These are phyloP conservation scores for Danio jaintianensis DNA, from an alignment of 2,797 vertebrate species.

Conservation along the genomic window DNA sequence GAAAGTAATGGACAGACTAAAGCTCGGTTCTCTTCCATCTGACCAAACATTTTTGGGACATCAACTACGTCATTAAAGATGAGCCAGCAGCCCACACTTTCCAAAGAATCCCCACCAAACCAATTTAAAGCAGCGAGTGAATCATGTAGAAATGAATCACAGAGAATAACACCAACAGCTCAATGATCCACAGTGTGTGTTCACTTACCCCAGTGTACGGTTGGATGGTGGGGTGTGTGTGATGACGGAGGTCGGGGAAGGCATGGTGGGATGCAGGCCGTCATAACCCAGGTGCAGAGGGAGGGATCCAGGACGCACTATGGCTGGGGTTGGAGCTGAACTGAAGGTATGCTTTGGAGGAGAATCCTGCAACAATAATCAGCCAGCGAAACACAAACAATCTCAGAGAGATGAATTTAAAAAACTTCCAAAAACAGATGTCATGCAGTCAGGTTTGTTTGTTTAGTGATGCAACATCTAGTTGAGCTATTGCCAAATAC, in stretches of 20 bases:
- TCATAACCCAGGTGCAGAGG: conserved; percentile 93
- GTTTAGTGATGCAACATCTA: conserved; percentile 40
- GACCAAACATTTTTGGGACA: conserved; percentile 1
- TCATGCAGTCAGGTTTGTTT: conserved; percentile 11
- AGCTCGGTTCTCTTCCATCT: conserved; percentile 2
- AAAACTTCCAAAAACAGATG: conserved; percentile 1
- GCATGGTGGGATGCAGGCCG: conserved; percentile 91
- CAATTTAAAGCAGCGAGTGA: conserved; percentile 10
- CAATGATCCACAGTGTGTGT: neutral
- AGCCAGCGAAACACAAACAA: conserved; percentile 28
- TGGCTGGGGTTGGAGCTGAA: conserved; percentile 92
- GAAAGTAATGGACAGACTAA: neutral
- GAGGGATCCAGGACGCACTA: conserved; percentile 93
- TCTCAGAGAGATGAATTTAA: neutral
- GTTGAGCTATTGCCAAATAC: conserved; percentile 14
- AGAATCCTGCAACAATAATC: conserved; percentile 78
- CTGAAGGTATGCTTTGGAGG: conserved; percentile 81
- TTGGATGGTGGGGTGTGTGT: conserved; percentile 95
- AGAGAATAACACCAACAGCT: neutral
- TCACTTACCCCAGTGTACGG: conserved; percentile 90
- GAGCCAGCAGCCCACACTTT: conserved; percentile 9
- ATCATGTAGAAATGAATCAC: conserved; percentile 31
- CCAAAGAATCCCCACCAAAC: neutral
- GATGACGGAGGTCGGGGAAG: conserved; percentile 97
- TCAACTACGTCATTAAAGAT: neutral